phyloP scores from a whole-genome alignment of 2,888 invertebrate genomes.

The Gymnoscelis rufifasciata region DNA sequence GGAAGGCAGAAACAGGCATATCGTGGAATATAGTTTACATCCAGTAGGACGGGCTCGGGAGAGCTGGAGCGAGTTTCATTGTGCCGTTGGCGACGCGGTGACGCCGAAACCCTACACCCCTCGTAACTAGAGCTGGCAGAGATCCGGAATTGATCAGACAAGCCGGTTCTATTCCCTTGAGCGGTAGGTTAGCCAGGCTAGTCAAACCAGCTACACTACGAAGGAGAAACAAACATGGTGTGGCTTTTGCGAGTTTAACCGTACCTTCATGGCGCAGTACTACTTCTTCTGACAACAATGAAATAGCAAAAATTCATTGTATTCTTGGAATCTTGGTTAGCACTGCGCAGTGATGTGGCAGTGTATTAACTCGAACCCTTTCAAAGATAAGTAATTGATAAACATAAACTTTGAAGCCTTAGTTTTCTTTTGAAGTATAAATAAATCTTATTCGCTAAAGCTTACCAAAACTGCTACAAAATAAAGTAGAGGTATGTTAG shows the following conservation, averaged over 20 bases:
- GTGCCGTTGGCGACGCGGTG: conserved; percentile 41
- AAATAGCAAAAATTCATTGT: too few relatives aligned
- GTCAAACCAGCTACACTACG: conserved; percentile 34
- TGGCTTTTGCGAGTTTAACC: too few relatives aligned
- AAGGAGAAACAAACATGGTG: not conserved
- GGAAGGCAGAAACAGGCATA: conserved; percentile 10
- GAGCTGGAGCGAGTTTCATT: conserved; percentile 41
- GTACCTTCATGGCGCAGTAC: too few relatives aligned
- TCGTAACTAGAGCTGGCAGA: conserved; percentile 47
- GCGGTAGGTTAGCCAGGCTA: conserved; percentile 21
- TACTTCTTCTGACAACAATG: too few relatives aligned
- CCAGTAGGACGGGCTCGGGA: conserved; percentile 46
- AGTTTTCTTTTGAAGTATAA: too few relatives aligned
- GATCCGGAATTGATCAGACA: conserved; percentile 49
- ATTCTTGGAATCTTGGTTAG: too few relatives aligned
- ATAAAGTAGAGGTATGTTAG: too few relatives aligned
- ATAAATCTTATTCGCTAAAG: not conserved
- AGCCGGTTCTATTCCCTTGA: conserved; percentile 38
- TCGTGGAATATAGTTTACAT: conserved; percentile 44
- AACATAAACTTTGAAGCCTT: too few relatives aligned
- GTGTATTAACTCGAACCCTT: too few relatives aligned
- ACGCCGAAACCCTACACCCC: conserved; percentile 59
- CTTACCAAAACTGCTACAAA: conserved; percentile 1
- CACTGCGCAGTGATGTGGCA: too few relatives aligned
- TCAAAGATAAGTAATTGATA: too few relatives aligned